A percentile compares a stretch with the other conserved stretches of the same genome.
These are phyloP conservation scores for Drosophila arizonae DNA, from an alignment of 1,140 invertebrate species.

Conservation along the genomic window DNA sequence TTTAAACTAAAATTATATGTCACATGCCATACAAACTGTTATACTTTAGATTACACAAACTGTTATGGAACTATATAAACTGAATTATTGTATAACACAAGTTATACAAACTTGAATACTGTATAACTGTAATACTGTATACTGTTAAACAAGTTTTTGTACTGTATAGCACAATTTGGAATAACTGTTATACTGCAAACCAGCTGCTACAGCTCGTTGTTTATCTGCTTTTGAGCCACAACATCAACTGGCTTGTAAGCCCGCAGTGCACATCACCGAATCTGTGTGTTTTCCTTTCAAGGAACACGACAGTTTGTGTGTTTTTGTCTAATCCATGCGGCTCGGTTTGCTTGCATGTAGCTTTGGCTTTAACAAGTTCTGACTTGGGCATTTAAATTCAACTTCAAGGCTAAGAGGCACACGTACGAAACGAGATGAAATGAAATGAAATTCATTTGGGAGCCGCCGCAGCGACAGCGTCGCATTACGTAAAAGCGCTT, in stretches of 20 bases:
- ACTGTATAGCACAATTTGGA: not conserved
- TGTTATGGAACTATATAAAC: not conserved
- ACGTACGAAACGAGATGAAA: slow-evolving; percentile 54
- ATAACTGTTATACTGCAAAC: too few relatives aligned
- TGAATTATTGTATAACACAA: too few relatives aligned
- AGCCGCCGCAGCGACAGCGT: slow-evolving; percentile 59
- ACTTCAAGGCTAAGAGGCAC: slow-evolving; percentile 56
- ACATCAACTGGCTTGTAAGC: not conserved
- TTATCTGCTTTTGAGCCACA: not conserved
- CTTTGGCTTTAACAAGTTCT: slow-evolving; percentile 47
- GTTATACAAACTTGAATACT: too few relatives aligned
- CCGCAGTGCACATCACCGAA: not conserved
- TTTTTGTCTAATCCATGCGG: slow-evolving; percentile 41
- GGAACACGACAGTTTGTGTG: slow-evolving; percentile 13
- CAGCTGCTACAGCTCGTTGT: too few relatives aligned
- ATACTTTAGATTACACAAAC: not conserved
- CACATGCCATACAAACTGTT: slow-evolving; percentile 5
- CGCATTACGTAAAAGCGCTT: slow-evolving; percentile 78
- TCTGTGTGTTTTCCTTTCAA: slow-evolving; percentile 13
- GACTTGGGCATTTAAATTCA: slow-evolving; percentile 58
- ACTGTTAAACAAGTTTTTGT: not conserved
- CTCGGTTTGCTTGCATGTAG: slow-evolving; percentile 31
- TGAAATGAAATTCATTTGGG: slow-evolving; percentile 66
- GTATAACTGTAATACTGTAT: too few relatives aligned
- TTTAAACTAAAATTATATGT: too few relatives aligned